phyloP scores from a whole-genome alignment of 2,888 invertebrate genomes.

The Spodoptera littoralis region DNA sequence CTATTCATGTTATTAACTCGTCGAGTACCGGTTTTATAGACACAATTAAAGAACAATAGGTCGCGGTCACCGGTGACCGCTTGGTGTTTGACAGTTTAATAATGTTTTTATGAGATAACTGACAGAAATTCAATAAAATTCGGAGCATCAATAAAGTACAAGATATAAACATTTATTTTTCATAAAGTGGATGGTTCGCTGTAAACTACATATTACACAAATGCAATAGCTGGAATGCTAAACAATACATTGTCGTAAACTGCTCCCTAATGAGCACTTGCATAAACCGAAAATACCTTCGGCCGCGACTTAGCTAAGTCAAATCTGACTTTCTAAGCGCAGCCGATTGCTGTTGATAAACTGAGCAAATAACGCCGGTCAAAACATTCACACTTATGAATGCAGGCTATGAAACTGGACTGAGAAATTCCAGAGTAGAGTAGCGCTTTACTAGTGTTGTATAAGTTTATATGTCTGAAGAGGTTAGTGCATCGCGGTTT shows the following conservation, averaged over 20 bases:
- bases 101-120: too few species aligned
- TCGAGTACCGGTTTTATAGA: too few species aligned
- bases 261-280: slow-evolving; percentile 38
- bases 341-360: slow-evolving; percentile 41
- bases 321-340: slow-evolving; percentile 50
- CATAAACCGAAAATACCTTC: slow-evolving; percentile 47
- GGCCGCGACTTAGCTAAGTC: slow-evolving; percentile 18
- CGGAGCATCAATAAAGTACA: too few species aligned
- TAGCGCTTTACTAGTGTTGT: slow-evolving; percentile 43
- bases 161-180: too few species aligned
- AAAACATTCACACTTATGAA: slow-evolving; percentile 38
- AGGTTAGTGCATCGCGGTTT: slow-evolving; percentile 67
- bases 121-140: too few species aligned
- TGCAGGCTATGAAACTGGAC: slow-evolving; percentile 36
- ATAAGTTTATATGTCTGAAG: slow-evolving; percentile 52
- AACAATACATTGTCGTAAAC: slow-evolving; percentile 37
- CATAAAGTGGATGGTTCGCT: too few species aligned
- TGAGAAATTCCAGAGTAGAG: slow-evolving; percentile 38
- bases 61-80: too few species aligned
- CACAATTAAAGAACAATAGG: too few species aligned
- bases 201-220: not conserved
- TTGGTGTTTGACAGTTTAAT: too few species aligned
- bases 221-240: slow-evolving; percentile 18
- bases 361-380: slow-evolving; percentile 42
- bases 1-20: too few species aligned